Percentiles rank a stretch among this genome's conserved stretches.
phyloP scores from a whole-genome alignment of 2,113 vertebrate genomes.

The Neodontobutis hainanensis region DNA sequence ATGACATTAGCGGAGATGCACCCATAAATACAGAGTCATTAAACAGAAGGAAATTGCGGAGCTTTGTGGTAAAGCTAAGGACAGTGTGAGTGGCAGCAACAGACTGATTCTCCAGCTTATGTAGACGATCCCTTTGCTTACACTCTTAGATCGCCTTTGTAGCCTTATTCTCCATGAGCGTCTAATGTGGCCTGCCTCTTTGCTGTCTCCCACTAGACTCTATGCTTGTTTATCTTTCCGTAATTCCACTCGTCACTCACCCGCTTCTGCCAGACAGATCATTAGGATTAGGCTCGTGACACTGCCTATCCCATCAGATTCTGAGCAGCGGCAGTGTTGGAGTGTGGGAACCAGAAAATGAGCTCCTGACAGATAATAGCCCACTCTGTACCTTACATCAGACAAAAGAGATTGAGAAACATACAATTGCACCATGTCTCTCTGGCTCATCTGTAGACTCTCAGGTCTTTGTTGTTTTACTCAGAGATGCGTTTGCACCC shows the following conservation, averaged over 20 bases:
- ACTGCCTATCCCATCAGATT: slow-evolving; percentile 62
- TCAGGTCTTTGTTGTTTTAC: slow-evolving; percentile 12
- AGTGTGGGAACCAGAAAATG: slow-evolving; percentile 75
- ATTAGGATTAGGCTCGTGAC: slow-evolving; percentile 71
- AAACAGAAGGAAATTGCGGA: slow-evolving; percentile 16
- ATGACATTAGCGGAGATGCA: not conserved
- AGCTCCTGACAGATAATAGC: slow-evolving; percentile 66
- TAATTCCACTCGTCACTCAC: slow-evolving; percentile 64
- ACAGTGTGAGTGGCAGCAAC: slow-evolving; percentile 42
- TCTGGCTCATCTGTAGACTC: slow-evolving; percentile 23
- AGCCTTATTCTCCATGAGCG: slow-evolving; percentile 30
- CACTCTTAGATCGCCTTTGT: slow-evolving; percentile 18
- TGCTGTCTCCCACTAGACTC: slow-evolving; percentile 12
- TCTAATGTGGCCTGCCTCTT: slow-evolving; percentile 31
- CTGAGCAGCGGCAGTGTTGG: slow-evolving; percentile 57
- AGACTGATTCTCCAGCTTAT: slow-evolving; percentile 46
- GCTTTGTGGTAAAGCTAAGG: slow-evolving; percentile 36
- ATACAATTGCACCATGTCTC: slow-evolving; percentile 1
- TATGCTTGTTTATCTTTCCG: slow-evolving; percentile 66
- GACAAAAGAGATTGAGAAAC: slow-evolving; percentile 37
- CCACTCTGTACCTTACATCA: slow-evolving; percentile 53
- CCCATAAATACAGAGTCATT: slow-evolving; percentile 30
- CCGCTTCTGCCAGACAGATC: slow-evolving; percentile 62
- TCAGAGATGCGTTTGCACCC: slow-evolving; percentile 15
- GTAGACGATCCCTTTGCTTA: slow-evolving; percentile 34